Base-by-base conservation (phyloP, 2,888 invertebrate genomes). In the Mycogona germanica region DNA sequence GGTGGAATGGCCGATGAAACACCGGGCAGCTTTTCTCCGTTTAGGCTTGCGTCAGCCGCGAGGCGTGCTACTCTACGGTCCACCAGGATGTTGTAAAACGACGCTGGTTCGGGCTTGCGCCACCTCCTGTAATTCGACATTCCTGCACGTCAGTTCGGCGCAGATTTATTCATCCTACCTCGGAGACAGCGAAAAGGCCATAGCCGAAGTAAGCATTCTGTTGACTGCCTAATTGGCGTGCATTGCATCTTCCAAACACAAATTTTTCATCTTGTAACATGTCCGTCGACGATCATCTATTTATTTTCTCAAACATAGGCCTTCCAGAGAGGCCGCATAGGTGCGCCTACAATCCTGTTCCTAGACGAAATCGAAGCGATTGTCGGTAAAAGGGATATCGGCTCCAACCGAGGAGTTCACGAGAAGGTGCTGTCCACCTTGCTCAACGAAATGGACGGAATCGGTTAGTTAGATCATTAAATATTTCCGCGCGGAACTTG, bases 81-180 rank as follows among this genome's bases (percentile, higher is more conserved):
- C 80, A 4, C 79, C 80, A 1, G 80, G 80, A 1, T 79, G 79
- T 67, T 78, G 77, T n/a, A 79, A 80, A 67, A 80, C 79, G 0
- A 76, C 75, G 4, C 66, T 80, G 47, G 78, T 76, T 2, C 72
- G 76, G 60, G 77, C 78, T 17, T 66, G 78, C 30, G 78, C 79
- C 12, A 70, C 70, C 29, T 71, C 74, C 4, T 63, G 63, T 51
- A 61, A 72, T 56, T 72, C 73, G 64, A 75, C 76, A 29, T 76
- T 79, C 56, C 70, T 79, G 44, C 68, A 76, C 7, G 72, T 75
- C 21, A 76, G 76, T 49, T 76, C 77, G 30, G 79, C 80, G 0
- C 77, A 79, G 64, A 70, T 80, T 4, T 80, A 77, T 62, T 79
- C 80, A 0, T 78, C 79, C 0, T 80, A 73, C 64, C 77, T 80